These are phyloP conservation scores for Marisa cornuarietis DNA, from an alignment of 1,140 invertebrate genomes.

Conservation along the genomic window DNA sequence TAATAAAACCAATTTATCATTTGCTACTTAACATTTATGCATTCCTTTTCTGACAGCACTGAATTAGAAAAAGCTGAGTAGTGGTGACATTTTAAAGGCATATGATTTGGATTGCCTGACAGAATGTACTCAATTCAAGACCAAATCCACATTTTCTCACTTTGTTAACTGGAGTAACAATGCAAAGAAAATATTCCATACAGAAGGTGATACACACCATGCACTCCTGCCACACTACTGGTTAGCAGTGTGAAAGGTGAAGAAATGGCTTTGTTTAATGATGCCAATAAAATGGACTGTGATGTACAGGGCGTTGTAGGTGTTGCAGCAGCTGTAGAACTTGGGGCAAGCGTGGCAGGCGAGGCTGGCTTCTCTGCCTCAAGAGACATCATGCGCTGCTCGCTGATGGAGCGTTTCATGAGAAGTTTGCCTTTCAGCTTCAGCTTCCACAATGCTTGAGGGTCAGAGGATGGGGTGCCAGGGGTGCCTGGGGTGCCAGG, in stretches of 20 bases:
- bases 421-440: conserved; percentile 55
- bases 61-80: no score
- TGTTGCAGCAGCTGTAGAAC: not conserved
- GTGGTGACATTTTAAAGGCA: no score
- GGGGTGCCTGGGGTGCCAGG: conserved; percentile 30
- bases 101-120: no score
- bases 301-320: not conserved
- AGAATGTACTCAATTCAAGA: no score
- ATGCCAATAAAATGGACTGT: not conserved
- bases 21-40: no score
- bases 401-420: conserved; percentile 60
- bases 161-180: no score
- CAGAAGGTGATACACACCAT: no score
- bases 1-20: no score
- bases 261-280: not conserved
- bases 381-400: conserved; percentile 36
- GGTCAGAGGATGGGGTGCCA: conserved; percentile 22
- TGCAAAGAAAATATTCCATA: no score
- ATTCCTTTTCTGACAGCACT: no score
- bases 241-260: not conserved
- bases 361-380: not conserved
- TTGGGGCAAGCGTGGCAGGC: not conserved
- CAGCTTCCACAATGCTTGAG: conserved; percentile 33
- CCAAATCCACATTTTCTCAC: no score
- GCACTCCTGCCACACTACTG: no score